These are phyloP conservation scores for Drosophila pandora DNA, from an alignment of 1,140 invertebrate species.

Conservation along the genomic window DNA sequence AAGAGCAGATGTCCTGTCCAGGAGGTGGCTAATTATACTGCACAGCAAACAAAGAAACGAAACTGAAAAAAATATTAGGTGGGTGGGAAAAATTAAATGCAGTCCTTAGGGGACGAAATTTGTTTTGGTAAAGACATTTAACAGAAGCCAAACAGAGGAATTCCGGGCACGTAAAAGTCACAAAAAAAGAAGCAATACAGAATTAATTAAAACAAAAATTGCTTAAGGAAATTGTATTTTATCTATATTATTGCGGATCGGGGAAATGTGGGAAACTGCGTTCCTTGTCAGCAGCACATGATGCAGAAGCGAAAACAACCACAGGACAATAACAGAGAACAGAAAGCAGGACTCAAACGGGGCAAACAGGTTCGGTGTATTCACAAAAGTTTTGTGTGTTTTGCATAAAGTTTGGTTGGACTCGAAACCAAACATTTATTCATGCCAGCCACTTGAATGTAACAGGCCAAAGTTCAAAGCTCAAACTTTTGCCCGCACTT, in stretches of 20 bases:
- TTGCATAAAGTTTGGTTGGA: constrained; percentile 46
- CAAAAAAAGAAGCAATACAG: constrained; percentile 38
- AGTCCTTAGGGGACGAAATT: constrained; percentile 40
- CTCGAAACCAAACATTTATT: constrained; percentile 57
- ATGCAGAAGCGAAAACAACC: constrained; percentile 29
- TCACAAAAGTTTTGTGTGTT: constrained; percentile 52
- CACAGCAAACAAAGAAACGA: constrained; percentile 55
- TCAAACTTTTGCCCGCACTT: constrained; percentile 61
- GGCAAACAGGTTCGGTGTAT: constrained; percentile 27
- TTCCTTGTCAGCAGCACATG: constrained; percentile 42
- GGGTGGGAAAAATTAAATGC: constrained; percentile 31
- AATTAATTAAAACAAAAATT: constrained; percentile 79
- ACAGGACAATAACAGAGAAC: constrained; percentile 54
- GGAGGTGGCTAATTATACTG: constrained; percentile 72
- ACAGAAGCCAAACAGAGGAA: constrained; percentile 43
- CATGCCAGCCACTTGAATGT: constrained; percentile 68
- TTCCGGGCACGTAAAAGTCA: constrained; percentile 59
- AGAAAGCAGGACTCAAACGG: constrained; percentile 14
- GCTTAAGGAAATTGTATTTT: constrained; percentile 62
- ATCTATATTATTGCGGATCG: constrained; percentile 39
- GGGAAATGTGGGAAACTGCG: constrained; percentile 6
- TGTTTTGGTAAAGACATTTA: constrained; percentile 62
- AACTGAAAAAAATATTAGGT: constrained; percentile 21
- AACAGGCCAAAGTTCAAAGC: constrained; percentile 75
- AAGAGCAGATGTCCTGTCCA: constrained; percentile 59